Base-by-base conservation (phyloP, 2,797 vertebrate species). In the Champsocephalus esox region DNA sequence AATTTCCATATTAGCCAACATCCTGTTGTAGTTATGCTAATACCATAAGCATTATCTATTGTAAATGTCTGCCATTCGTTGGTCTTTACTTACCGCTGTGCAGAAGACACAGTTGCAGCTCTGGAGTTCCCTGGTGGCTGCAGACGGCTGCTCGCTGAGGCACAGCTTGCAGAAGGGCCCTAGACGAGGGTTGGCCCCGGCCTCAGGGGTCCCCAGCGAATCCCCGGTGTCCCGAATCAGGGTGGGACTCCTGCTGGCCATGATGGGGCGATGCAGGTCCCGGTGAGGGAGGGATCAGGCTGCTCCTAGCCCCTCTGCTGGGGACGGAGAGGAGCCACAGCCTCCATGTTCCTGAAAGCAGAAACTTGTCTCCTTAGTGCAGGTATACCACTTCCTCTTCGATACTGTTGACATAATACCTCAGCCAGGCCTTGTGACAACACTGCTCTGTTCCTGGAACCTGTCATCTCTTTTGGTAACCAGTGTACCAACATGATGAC, bases 101-200 rank as follows among this genome's bases (percentile, higher is more conserved):
- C 98, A 99, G 86, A 97, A 99, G 84, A 96, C 89, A 72, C 98
- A 99, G 84, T 51, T 92, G 91, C 98, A 99, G 86, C 95, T 93
- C 77, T 94, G 95, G 87, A 99, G 95, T 12, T 88, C 92, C 69
- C 92, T 96, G 89, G 95, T 95, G 84, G 96, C 95, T 77, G 94
- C 92, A 59, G 92, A 56, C 21, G 96, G 92, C 82, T 96, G 95
- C 86, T 97, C 95, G 62, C 88, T 97, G 72, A 99, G 93, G 87
- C 98, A 99, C 56, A 99, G 94, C 88, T 97, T 99, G 94, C 98
- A 99, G 61, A 94, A 96, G 74, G 58, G 71, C 14, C 17, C 56
- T 0, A 46, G 70, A 46, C 57, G 59, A 10, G 73, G 54, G 68
- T 64, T 28, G 2, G 38, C 44, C 0, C 2, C 28, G 0, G 46